Evolutionary conservation across 2,888 invertebrate species (phyloP).

Genomic region (Hypomecis atomaria): DNA sequence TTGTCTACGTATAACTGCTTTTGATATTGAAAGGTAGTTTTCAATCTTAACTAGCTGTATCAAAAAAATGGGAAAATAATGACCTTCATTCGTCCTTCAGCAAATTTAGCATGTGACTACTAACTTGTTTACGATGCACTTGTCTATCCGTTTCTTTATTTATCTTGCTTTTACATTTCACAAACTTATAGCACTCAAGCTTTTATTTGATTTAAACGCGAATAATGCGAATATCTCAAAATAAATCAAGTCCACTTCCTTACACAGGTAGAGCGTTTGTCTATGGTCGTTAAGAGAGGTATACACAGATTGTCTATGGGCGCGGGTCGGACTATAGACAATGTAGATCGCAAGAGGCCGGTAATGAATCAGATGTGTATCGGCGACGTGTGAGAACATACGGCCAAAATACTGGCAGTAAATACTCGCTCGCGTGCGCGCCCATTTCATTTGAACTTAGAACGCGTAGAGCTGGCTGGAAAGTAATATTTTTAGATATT

Average conservation of each 20-base stretch:
- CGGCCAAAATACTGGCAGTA: constrained; percentile 82
- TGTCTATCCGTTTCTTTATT: no score
- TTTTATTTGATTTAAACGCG: background rate
- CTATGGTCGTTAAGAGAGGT: constrained; percentile 48
- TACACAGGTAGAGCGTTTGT: constrained; percentile 43
- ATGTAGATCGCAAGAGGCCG: constrained; percentile 68
- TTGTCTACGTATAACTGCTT: no score
- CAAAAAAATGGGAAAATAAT: no score
- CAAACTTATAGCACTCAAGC: no score
- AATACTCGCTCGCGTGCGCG: constrained; percentile 80
- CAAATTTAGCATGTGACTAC: no score
- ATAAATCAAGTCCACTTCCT: constrained; percentile 46
- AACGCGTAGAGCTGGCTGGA: constrained; percentile 55
- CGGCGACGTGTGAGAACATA: constrained; percentile 83
- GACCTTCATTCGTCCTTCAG: no score
- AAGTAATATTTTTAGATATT: no score
- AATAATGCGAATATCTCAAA: constrained; percentile 26
- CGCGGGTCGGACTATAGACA: constrained; percentile 56
- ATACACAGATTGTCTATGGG: constrained; percentile 40
- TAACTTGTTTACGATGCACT: no score
- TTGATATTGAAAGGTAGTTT: no score
- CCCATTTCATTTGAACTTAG: constrained; percentile 43
- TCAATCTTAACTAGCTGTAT: no score
- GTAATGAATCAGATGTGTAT: constrained; percentile 85
- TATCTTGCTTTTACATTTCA: no score